phyloP scores from a whole-genome alignment of 2,797 vertebrate species.

The Platalea minor region DNA sequence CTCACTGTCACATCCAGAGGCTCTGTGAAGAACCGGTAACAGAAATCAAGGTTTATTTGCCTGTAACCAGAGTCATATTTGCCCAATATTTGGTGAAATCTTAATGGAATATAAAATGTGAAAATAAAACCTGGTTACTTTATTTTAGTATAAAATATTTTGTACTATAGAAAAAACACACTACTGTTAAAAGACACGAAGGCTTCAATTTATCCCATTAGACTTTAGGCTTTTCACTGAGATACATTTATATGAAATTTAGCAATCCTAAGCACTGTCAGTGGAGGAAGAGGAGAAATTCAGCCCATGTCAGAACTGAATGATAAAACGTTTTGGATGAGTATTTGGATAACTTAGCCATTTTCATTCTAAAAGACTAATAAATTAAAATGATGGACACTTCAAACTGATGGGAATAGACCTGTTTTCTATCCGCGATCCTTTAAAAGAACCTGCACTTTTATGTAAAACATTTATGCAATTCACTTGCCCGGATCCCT shows the following conservation, averaged over 20 bases:
- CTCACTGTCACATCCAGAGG: not conserved
- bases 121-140: not conserved
- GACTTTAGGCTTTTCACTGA: not conserved
- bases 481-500: not conserved
- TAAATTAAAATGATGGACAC: not conserved
- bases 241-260: not conserved
- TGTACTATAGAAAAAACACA: not conserved
- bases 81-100: not conserved
- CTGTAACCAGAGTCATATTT: not conserved
- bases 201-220: not conserved
- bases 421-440: not conserved
- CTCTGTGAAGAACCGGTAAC: not conserved
- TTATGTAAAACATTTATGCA: not conserved
- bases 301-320: not conserved
- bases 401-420: not conserved
- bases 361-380: not conserved
- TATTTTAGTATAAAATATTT: not conserved
- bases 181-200: not conserved
- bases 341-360: not conserved
- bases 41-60: not conserved
- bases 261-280: not conserved
- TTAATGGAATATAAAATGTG: not conserved
- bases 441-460: not conserved
- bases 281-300: not conserved
- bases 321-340: not conserved